Evolutionary conservation across 1,140 invertebrate species (phyloP).

Genomic region (Micrasema minimum): DNA sequence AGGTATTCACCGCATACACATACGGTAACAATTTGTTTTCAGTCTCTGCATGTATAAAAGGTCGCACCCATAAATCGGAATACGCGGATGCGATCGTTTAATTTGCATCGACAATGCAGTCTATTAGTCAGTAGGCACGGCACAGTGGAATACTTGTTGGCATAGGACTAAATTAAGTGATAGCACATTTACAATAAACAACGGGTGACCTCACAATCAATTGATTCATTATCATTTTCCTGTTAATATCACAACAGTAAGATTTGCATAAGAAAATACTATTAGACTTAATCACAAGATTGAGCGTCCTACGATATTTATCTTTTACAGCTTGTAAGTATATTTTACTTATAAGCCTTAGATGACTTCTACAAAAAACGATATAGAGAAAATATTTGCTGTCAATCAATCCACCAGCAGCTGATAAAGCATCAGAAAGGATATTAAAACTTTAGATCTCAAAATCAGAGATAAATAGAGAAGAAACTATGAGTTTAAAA

Average conservation of each 20-base stretch:
- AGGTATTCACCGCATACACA: conserved; percentile 2
- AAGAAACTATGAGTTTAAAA: too few relatives aligned
- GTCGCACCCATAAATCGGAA: conserved; percentile 20
- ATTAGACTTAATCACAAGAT: too few relatives aligned
- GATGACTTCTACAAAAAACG: too few relatives aligned
- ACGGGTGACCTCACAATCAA: background rate
- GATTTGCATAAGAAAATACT: background rate
- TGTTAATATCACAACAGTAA: background rate
- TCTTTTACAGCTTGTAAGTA: background rate
- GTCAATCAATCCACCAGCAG: too few relatives aligned
- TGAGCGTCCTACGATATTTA: too few relatives aligned
- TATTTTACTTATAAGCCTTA: background rate
- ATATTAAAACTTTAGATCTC: too few relatives aligned
- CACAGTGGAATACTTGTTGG: conserved; percentile 3
- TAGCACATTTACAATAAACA: background rate
- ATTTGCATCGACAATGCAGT: conserved; percentile 34
- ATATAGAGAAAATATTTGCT: too few relatives aligned
- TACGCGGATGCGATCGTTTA: conserved; percentile 20
- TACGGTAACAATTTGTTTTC: conserved; percentile 5
- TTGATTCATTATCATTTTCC: background rate
- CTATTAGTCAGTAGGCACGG: background rate
- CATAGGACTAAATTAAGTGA: conserved; percentile 18
- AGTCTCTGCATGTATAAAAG: background rate
- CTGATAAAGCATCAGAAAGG: too few relatives aligned
- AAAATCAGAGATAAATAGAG: too few relatives aligned